Conservation (phyloP, 2,797 vertebrate species). For the Characodon lateralis region DNA sequence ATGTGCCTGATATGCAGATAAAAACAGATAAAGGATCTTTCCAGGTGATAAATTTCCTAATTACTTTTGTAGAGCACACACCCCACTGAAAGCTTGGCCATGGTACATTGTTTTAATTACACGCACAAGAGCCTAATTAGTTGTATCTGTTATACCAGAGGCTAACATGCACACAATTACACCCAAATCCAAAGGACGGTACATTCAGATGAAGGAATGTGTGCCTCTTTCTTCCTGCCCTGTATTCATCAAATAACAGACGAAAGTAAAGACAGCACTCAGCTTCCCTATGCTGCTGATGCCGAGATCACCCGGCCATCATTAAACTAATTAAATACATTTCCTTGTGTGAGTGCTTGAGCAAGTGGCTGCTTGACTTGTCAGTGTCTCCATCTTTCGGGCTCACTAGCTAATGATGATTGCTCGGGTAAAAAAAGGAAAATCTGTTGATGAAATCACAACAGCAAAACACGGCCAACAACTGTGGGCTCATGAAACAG, state of each 20-base stretch:
- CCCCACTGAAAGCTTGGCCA: constrained; percentile 74
- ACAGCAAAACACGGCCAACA: constrained; percentile 46
- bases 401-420: constrained; percentile 41
- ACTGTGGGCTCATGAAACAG: constrained; percentile 45
- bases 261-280: constrained; percentile 42
- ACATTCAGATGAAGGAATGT: constrained; percentile 44
- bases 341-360: constrained; percentile 33
- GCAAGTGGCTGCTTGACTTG: constrained; percentile 38
- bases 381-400: constrained; percentile 52
- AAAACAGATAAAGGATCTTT: constrained; percentile 72
- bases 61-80: constrained; percentile 79
- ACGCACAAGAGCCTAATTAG: constrained; percentile 82
- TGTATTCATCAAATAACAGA: constrained; percentile 59
- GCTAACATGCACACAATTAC: constrained; percentile 81
- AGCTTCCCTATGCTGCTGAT: constrained; percentile 63
- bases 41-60: constrained; percentile 81
- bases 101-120: constrained; percentile 82
- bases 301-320: constrained; percentile 60
- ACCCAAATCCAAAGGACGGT: constrained; percentile 76
- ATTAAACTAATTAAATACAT: constrained; percentile 68
- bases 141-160: constrained; percentile 79
- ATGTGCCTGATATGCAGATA: constrained; percentile 50
- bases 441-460: constrained; percentile 44
- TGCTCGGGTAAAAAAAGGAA: constrained; percentile 50
- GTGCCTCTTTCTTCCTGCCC: constrained; percentile 59